Conservation (phyloP, 1,140 invertebrate genomes). For the Proctacanthus coquilletti region DNA sequence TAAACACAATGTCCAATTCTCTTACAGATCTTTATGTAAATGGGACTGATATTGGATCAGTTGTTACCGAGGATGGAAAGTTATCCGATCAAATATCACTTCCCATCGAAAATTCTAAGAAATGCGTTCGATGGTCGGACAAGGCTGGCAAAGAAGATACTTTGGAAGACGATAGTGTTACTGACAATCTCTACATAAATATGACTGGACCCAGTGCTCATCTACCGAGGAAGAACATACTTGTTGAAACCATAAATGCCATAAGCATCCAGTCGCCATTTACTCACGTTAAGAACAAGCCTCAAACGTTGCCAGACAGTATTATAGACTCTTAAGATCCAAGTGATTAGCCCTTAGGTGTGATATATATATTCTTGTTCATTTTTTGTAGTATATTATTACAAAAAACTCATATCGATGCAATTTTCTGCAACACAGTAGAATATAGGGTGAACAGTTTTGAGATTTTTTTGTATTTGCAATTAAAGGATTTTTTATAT, state of each 20-base stretch:
- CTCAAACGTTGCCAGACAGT: background rate
- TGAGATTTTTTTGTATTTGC: too few species aligned
- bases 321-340: too few species aligned
- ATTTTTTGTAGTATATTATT: conserved; percentile 3
- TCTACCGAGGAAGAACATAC: background rate
- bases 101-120: background rate
- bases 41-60: background rate
- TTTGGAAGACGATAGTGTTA: background rate
- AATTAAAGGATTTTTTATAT: too few species aligned
- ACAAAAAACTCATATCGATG: background rate
- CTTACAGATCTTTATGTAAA: conserved; percentile 4
- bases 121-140: background rate
- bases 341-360: too few species aligned
- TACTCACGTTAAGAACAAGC: background rate
- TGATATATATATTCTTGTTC: too few species aligned
- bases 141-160: background rate
- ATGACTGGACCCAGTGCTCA: background rate
- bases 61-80: background rate
- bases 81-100: background rate
- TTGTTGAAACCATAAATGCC: background rate
- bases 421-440: background rate
- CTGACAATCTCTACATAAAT: background rate
- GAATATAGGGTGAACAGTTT: background rate
- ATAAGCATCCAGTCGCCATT: background rate
- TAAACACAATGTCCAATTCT: conserved; percentile 5